These are phyloP conservation scores for Drosophila rubida DNA, from an alignment of 2,888 invertebrate genomes.

Conservation along the genomic window DNA sequence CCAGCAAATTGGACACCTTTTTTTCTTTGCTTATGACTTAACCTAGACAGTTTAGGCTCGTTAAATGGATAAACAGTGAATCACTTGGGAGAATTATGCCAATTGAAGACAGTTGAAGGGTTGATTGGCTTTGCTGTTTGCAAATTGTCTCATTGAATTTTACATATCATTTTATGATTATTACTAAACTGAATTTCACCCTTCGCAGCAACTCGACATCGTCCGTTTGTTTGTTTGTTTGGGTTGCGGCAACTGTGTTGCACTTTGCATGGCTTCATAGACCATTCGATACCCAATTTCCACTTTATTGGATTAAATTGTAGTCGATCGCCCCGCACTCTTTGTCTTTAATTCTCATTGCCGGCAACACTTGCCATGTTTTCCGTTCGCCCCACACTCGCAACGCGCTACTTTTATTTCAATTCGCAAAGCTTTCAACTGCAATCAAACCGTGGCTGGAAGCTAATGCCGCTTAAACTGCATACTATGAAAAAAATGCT, in stretches of 20 bases:
- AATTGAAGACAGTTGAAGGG: slow-evolving; percentile 3
- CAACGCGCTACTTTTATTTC: slow-evolving; percentile 18
- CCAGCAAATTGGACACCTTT: slow-evolving; percentile 46
- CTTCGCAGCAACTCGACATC: background rate
- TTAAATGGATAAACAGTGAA: slow-evolving; percentile 24
- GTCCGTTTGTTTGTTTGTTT: background rate
- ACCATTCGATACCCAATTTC: slow-evolving; percentile 74
- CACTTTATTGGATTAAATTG: slow-evolving; percentile 73
- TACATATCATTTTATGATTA: background rate
- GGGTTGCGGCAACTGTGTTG: background rate
- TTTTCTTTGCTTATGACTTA: slow-evolving; percentile 17
- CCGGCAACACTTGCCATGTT: slow-evolving; percentile 16
- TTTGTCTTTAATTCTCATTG: slow-evolving; percentile 23
- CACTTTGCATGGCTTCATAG: slow-evolving; percentile 61
- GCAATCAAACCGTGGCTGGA: slow-evolving; percentile 57
- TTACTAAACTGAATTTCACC: background rate
- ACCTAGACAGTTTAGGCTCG: slow-evolving; percentile 23
- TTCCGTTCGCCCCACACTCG: slow-evolving; percentile 25
- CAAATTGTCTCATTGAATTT: slow-evolving; percentile 16
- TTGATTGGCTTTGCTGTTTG: background rate
- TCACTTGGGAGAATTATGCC: slow-evolving; percentile 7
- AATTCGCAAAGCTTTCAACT: slow-evolving; percentile 43
- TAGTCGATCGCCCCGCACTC: slow-evolving; percentile 22
- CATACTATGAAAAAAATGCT: background rate
- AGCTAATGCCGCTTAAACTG: slow-evolving; percentile 59